Percentiles rank a stretch among this genome's conserved stretches.
These are phyloP conservation scores for Rhogogaster chlorosoma DNA, from an alignment of 2,888 invertebrate species.

Conservation along the genomic window DNA sequence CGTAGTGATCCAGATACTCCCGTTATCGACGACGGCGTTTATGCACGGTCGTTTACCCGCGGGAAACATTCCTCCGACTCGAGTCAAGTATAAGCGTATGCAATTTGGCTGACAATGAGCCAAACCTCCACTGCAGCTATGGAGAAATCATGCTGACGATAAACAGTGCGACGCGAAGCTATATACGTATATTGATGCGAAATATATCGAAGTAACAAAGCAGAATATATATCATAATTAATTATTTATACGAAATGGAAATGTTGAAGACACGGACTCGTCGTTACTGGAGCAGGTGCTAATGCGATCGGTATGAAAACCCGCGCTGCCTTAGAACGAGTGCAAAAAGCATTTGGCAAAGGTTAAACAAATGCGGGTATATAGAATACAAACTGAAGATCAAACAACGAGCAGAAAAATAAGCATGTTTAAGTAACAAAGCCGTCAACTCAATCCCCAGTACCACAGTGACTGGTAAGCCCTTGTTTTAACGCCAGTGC, in stretches of 20 bases:
- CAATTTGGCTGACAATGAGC: constrained; percentile 1
- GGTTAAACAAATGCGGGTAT: not conserved
- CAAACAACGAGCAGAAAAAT: not conserved
- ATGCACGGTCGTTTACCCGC: not conserved
- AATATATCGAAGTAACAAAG: not conserved
- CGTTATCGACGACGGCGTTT: not conserved
- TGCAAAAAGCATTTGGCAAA: not conserved
- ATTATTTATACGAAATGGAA: not conserved
- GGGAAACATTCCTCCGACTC: not conserved
- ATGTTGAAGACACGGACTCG: not conserved
- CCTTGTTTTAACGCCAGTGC: constrained; percentile 13
- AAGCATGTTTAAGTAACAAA: constrained; percentile 26
- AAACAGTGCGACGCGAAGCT: not conserved
- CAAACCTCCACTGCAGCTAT: not conserved
- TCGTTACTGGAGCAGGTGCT: not conserved
- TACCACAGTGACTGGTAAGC: not conserved
- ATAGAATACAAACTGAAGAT: not conserved
- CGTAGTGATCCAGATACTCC: not conserved
- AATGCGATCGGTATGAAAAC: not conserved
- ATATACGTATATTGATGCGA: not conserved
- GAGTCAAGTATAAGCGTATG: not conserved
- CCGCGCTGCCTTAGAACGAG: not conserved
- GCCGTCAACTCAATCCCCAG: constrained; percentile 12
- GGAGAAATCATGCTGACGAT: not conserved
- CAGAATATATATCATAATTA: not conserved